A percentile compares a stretch with the other conserved stretches of the same genome.
These are phyloP conservation scores for Casuarius casuarius DNA, from an alignment of 2,113 vertebrate species.

Conservation along the genomic window DNA sequence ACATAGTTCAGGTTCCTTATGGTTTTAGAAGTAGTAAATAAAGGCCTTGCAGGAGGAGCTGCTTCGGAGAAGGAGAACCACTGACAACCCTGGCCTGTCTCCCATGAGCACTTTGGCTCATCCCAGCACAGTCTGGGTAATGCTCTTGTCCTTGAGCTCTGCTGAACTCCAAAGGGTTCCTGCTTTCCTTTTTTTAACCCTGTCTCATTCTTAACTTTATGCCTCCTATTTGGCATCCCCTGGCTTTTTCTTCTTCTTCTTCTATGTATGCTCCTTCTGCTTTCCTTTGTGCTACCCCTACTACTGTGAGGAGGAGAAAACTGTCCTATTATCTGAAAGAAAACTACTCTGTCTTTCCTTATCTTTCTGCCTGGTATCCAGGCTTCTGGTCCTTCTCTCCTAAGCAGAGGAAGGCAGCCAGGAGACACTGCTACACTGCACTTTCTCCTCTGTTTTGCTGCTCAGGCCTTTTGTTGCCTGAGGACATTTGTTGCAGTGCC, in stretches of 20 bases:
- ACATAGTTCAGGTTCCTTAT: conserved; percentile 5
- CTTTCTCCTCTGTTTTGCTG: rapidly evolving
- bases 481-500: neutral
- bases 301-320: neutral
- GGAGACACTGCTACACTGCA: neutral
- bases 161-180: neutral
- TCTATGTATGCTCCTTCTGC: neutral
- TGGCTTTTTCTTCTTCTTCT: neutral
- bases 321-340: neutral
- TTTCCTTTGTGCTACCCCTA: neutral
- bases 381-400: neutral
- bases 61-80: neutral
- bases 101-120: rapidly evolving
- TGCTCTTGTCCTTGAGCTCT: neutral
- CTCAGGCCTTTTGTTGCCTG: neutral
- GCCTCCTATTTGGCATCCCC: neutral
- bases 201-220: neutral
- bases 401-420: neutral
- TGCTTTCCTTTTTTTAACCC: neutral
- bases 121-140: neutral
- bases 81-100: neutral
- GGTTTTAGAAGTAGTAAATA: conserved; percentile 20
- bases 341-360: neutral
- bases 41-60: neutral
- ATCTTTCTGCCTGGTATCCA: neutral